Base-by-base conservation (phyloP, 2,113 vertebrate species). In the Cavia aperea region DNA sequence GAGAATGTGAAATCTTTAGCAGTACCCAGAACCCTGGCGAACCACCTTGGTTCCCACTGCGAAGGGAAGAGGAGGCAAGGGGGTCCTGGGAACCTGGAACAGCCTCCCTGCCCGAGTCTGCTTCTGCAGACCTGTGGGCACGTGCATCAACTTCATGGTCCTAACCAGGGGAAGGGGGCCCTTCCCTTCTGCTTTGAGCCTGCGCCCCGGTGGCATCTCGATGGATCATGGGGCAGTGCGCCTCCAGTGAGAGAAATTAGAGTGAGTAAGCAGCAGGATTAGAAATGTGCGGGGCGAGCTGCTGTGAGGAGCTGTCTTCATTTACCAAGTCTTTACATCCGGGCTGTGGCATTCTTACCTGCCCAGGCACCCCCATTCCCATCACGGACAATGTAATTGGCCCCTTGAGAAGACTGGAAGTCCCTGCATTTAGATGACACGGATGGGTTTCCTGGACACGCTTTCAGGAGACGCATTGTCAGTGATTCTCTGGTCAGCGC, bases 11-110 rank as follows among this genome's bases (percentile, higher is more conserved):
- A 7, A 7, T 10, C 4, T 1, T 15, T 36, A 7, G 5, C 0
- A 0, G 7, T 1, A 4, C 11, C 43, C 0, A 0, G 7, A 1
- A 4, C 11, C 43, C 31, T 29, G 15, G 1, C 1, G 2, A 19
- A 7, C 26, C 21, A 7, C 26, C 26, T 6, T 10, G 1, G 19
- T 36, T 73, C 46, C 65, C 60, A 10, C 31, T 1, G 24, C 26
- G 18, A 4, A 0, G 0, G 11, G 43, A 4, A 14, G 0, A 6
- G 31, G 5, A 23, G 2, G 60, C 16, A 33, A 2, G 23, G 12
- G 1, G 3, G 18, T 18, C 60, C 23, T 0, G 49, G 26, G 29
- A 23, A 21, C 13, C 0, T 0, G 12, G 2, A 1, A 1, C 13
- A 5, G 18, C 49, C 4, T 9, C 51, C 36, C 23, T 1, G 13